These are phyloP conservation scores for Chloroclystis v-ata DNA, from an alignment of 2,888 invertebrate genomes.

Conservation along the genomic window DNA sequence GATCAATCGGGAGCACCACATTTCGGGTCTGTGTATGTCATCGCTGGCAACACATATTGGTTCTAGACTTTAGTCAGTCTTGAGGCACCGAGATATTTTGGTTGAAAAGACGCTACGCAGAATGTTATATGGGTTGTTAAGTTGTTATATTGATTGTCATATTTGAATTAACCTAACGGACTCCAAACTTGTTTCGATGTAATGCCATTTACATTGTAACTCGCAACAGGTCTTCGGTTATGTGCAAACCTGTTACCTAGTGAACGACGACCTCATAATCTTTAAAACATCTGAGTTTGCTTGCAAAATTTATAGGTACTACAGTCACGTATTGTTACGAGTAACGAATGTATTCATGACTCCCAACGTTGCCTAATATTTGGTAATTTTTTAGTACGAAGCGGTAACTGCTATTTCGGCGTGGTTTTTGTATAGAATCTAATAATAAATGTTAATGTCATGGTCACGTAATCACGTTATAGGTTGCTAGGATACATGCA, in stretches of 20 bases:
- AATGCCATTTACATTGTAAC: not conserved
- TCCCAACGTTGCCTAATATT: constrained; percentile 10
- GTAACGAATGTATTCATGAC: constrained; percentile 9
- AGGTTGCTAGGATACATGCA: not conserved
- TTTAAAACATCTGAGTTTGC: not conserved
- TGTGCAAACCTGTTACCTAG: not conserved
- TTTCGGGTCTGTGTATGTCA: too few relatives aligned
- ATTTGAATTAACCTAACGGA: too few relatives aligned
- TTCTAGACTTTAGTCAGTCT: too few relatives aligned
- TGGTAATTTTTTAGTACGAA: constrained; percentile 1
- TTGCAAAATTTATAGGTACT: constrained; percentile 2
- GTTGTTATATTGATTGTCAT: too few relatives aligned
- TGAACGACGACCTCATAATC: not conserved
- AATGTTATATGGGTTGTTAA: too few relatives aligned
- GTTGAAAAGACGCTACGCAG: too few relatives aligned
- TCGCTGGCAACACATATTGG: too few relatives aligned
- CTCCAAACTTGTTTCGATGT: too few relatives aligned
- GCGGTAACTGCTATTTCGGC: too few relatives aligned
- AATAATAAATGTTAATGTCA: not conserved
- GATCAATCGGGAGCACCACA: too few relatives aligned
- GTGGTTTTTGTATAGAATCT: not conserved
- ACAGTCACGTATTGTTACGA: constrained; percentile 7
- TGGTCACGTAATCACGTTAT: not conserved
- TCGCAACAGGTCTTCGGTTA: not conserved
- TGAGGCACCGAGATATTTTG: too few relatives aligned